Evolutionary conservation across 2,113 vertebrate genomes (phyloP).

Genomic region (Gadus macrocephalus): DNA sequence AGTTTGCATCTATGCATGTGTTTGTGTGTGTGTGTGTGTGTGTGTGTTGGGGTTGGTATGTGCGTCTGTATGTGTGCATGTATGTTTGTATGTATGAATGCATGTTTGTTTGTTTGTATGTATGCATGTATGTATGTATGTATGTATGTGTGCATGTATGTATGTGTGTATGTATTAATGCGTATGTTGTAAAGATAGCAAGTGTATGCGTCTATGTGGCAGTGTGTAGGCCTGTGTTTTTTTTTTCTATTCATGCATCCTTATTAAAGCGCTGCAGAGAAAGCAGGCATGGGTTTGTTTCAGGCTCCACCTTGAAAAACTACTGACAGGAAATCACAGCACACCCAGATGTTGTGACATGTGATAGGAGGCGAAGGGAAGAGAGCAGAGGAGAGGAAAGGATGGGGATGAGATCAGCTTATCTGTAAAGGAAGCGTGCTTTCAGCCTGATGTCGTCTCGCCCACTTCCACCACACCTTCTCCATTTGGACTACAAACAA

Average conservation of each 20-base stretch:
- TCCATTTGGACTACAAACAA: slow-evolving; percentile 41
- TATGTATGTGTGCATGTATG: too few species aligned
- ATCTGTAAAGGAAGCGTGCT: not conserved
- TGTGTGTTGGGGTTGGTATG: not conserved
- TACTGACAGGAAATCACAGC: slow-evolving; percentile 44
- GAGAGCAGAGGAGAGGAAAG: not conserved
- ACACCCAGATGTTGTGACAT: not conserved
- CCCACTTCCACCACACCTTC: slow-evolving; percentile 5
- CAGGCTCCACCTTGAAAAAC: slow-evolving; percentile 53
- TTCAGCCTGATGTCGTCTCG: slow-evolving; percentile 2
- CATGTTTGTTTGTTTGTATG: not conserved
- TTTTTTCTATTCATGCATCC: slow-evolving; percentile 43
- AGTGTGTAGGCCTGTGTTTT: not conserved
- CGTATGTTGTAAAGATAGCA: too few species aligned
- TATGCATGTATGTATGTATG: too few species aligned
- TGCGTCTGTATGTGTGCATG: not conserved
- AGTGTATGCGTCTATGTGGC: too few species aligned
- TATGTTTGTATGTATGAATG: not conserved
- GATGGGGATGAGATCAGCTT: not conserved
- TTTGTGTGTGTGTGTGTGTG: not conserved
- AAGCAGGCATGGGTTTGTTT: slow-evolving; percentile 44
- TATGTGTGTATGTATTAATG: not conserved
- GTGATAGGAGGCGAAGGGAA: not conserved
- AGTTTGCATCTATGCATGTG: not conserved
- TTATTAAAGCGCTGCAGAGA: slow-evolving; percentile 64